Evolutionary conservation across 2,888 invertebrate species (phyloP), one percentile per base, ranked within the genome.

Genomic region (Dione juno): DNA sequence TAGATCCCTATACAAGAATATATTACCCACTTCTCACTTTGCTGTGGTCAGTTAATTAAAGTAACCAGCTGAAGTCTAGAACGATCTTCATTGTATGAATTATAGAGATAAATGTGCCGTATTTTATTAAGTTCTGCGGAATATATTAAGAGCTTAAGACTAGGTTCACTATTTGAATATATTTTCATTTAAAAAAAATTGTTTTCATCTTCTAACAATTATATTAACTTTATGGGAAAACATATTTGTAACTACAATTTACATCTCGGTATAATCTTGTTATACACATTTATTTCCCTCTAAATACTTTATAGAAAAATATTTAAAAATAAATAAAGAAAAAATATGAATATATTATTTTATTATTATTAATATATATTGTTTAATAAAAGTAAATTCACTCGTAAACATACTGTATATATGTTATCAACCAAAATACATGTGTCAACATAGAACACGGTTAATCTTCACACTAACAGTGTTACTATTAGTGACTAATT

Each of bases 21-120:
- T 54, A 35, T 14, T 14, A 54, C 53, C 13, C 3, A 28, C 3
- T 54, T 3, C 35, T 54, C 53, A 9, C 10, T 54, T 37, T 54
- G 37, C 11, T 54, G 54, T 54, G 54, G 35, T 54, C 16, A 37
- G 54, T 54, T 54, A 35, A 54, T 54, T 54, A 54, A 54, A 54
- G 35, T 54, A 54, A 5, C 35, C 35, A 37, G 16, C 10, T 10
- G 35, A 16, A 54, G 16, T 54, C 10, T 37, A n/a, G 35, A 35
- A 54, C 35, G 54, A 35, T 54, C 35, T 37, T 54, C 37, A 54
- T 54, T 37, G 37, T 54, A 54, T 54, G 35, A 54, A 54, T 54
- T 35, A 54, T 28, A 3, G 2, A 28, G 28, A 28, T 16, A 37
- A 35, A 35, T 3, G 14, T 54, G n/a, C 28, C 53, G 53, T n/a